These are phyloP conservation scores for Coilia nasus DNA, from an alignment of 2,797 vertebrate genomes.

Conservation along the genomic window DNA sequence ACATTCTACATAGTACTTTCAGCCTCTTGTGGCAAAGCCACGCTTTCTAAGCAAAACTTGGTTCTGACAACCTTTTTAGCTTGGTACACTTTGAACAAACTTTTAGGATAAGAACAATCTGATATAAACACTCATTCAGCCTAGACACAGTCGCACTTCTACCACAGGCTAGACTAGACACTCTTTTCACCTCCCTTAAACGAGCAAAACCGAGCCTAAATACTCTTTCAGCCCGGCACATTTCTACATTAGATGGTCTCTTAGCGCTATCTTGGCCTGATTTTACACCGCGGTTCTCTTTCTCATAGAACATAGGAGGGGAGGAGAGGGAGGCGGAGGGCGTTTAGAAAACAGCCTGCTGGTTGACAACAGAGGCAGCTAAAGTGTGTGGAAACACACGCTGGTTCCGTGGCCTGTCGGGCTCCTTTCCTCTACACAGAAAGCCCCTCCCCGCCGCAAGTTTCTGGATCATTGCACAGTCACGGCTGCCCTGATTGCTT, in stretches of 20 bases:
- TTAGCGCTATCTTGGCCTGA: not conserved
- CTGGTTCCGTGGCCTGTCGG: not conserved
- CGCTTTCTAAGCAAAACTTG: too few species aligned
- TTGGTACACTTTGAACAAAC: too few species aligned
- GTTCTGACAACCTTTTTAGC: too few species aligned
- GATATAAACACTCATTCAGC: too few species aligned
- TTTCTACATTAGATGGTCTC: not conserved
- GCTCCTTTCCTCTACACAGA: not conserved
- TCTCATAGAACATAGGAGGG: not conserved
- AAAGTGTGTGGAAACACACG: slow-evolving; percentile 16
- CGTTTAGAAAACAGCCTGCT: slow-evolving; percentile 15
- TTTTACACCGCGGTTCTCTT: not conserved
- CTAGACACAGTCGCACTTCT: too few species aligned
- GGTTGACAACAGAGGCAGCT: slow-evolving; percentile 1
- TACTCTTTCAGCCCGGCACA: too few species aligned
- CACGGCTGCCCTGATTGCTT: slow-evolving; percentile 10
- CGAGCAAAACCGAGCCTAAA: too few species aligned
- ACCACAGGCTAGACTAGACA: too few species aligned
- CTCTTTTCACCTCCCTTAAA: too few species aligned
- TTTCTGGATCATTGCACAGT: slow-evolving; percentile 21
- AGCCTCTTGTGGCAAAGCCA: too few species aligned
- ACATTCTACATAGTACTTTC: too few species aligned
- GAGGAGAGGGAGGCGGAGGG: not conserved
- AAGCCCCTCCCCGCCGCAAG: not conserved
- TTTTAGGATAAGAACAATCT: too few species aligned